Evolutionary conservation across 2,113 vertebrate species (phyloP), one percentile per base, ranked within the genome.

Genomic region (Hypomesus transpacificus): DNA sequence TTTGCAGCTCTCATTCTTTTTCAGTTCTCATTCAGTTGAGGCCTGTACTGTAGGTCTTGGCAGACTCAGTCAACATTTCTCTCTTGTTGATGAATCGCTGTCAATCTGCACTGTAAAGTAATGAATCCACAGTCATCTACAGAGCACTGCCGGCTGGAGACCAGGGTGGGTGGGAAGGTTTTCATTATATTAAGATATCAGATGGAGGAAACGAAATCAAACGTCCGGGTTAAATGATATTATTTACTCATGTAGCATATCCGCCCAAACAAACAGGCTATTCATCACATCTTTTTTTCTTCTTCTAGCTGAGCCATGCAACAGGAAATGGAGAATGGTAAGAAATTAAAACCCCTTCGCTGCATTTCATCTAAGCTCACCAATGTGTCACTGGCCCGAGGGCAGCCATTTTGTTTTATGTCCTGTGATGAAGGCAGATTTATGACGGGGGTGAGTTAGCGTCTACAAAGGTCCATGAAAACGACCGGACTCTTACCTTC

Each of bases 401-500:
- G 68, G 71, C 14, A 8, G 39, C 26, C 7, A 22, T 74, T 70
- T 75, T 22, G 24, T 72, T 68, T 11, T 13, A 14, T 24, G n/a
- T 74, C 46, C 67, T 46, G 77, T 69, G 56, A 79, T 71, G 52
- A 34, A 58, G 21, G 2, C 52, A 68, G 57, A 39, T 76, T 66
- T 80, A 80, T 34, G 18, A 20, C 39, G 22, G 61, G 57, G 72
- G 61, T 76, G 69, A 72, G 75, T 31, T 59, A 68, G 4, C 31
- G 13, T 59, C 6, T 69, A 59, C 14, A 14, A 20, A 69, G n/a
- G 61, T 64, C 11, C 1, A 63, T 18, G 1, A 53, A 70, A 81
- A 77, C 18, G 39, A 59, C 66, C 28, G 46, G 4, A 34, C 56
- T 87, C 89, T 91, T 90, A 91, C 91, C 91, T 92, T 87, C 68